Conservation (phyloP, 2,797 vertebrate species). For the Pelodytes ibericus region DNA sequence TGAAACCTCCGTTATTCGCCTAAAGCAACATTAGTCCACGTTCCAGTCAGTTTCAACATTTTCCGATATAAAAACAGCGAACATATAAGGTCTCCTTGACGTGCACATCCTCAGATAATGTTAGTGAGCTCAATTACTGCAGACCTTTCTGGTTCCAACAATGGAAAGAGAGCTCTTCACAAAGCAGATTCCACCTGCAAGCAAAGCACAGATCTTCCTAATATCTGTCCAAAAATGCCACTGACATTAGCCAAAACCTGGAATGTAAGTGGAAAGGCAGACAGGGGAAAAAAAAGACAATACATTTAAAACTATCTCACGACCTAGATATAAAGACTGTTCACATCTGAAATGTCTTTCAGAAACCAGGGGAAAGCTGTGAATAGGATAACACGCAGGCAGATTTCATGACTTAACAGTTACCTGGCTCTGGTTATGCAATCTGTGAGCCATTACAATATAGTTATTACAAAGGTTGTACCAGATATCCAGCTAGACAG, state of each 20-base stretch:
- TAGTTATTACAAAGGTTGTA: slow-evolving; percentile 33
- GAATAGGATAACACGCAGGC: slow-evolving; percentile 37
- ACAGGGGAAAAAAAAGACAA: no score
- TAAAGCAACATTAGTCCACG: slow-evolving; percentile 34
- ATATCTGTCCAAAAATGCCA: slow-evolving; percentile 17
- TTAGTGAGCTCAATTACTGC: slow-evolving; percentile 40
- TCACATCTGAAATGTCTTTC: slow-evolving; percentile 48
- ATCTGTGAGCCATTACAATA: slow-evolving; percentile 41
- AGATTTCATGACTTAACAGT: slow-evolving; percentile 37
- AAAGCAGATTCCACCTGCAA: slow-evolving; percentile 33
- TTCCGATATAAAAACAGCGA: slow-evolving; percentile 11
- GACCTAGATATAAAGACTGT: slow-evolving; percentile 42
- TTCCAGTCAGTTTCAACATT: slow-evolving; percentile 35
- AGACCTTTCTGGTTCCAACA: slow-evolving; percentile 28
- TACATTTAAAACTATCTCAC: slow-evolving; percentile 37
- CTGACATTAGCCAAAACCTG: slow-evolving; percentile 39
- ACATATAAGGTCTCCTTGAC: slow-evolving; percentile 23
- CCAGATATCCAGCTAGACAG: slow-evolving; percentile 5
- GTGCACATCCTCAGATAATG: slow-evolving; percentile 33
- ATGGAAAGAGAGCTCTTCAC: slow-evolving; percentile 8
- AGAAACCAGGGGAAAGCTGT: slow-evolving; percentile 28
- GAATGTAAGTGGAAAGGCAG: slow-evolving; percentile 44
- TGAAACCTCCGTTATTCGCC: slow-evolving; percentile 29
- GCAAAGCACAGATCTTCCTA: slow-evolving; percentile 27
- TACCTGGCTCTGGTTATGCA: slow-evolving; percentile 29